Evolutionary conservation across 2,888 invertebrate species (phyloP).

Genomic region (Aporophyla lueneburgensis): DNA sequence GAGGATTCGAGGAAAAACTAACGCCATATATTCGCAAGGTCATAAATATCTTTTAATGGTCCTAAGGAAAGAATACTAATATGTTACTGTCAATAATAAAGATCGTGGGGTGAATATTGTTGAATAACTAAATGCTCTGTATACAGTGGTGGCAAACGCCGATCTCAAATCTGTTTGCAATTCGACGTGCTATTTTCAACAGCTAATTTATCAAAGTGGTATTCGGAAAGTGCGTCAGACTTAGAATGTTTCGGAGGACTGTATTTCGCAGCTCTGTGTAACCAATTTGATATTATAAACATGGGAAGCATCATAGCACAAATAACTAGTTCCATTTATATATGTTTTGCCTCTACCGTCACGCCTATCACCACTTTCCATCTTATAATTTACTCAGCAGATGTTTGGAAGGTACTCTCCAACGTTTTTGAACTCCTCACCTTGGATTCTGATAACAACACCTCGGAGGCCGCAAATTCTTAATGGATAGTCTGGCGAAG

Average conservation of each 20-base stretch:
- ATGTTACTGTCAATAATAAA: slow-evolving; percentile 2
- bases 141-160: slow-evolving; percentile 7
- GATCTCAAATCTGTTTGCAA: slow-evolving; percentile 33
- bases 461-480: slow-evolving; percentile 42
- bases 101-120: slow-evolving; percentile 43
- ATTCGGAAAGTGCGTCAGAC: slow-evolving; percentile 38
- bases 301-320: slow-evolving; percentile 1
- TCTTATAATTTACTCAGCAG: slow-evolving; percentile 11
- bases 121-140: slow-evolving; percentile 1
- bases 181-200: slow-evolving; percentile 46
- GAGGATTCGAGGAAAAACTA: slow-evolving; percentile 57
- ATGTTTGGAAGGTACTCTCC: background rate
- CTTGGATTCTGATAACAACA: slow-evolving; percentile 32
- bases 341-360: background rate
- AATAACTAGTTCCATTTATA: slow-evolving; percentile 11
- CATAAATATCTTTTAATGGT: slow-evolving; percentile 57
- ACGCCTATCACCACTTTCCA: slow-evolving; percentile 6
- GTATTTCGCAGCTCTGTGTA: slow-evolving; percentile 30
- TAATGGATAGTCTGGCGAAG: slow-evolving; percentile 54
- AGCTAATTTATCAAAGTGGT: slow-evolving; percentile 41
- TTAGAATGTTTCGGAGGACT: background rate
- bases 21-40: slow-evolving; percentile 52
- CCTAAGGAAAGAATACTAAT: slow-evolving; percentile 57
- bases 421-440: slow-evolving; percentile 36
- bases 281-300: slow-evolving; percentile 18